Conservation (phyloP, 2,113 vertebrate genomes). For the Centropus unirufus region DNA sequence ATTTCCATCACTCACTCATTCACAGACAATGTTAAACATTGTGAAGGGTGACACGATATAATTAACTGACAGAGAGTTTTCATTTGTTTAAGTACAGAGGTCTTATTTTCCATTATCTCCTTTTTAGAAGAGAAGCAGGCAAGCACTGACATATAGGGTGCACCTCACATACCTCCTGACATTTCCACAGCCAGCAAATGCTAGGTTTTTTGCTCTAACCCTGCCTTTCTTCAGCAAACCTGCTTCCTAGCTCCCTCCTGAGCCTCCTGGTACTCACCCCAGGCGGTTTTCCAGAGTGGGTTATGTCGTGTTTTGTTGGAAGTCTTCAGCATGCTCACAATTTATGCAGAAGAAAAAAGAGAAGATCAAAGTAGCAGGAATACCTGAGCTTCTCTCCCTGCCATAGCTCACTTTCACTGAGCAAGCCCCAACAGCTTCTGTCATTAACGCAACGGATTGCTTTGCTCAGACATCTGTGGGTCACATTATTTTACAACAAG, state of each 20-base stretch:
- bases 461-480: conserved; percentile 75
- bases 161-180: not conserved
- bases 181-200: not conserved
- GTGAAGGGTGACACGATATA: not conserved
- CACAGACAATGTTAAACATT: conserved; percentile 23
- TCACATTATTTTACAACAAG: conserved; percentile 72
- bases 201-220: not conserved
- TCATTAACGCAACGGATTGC: conserved; percentile 67
- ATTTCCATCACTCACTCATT: conserved; percentile 42
- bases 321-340: conserved; percentile 26
- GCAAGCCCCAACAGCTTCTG: conserved; percentile 65
- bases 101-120: conserved; percentile 17
- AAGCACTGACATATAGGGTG: not conserved
- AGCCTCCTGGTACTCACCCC: not conserved
- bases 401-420: conserved; percentile 57
- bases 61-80: conserved; percentile 38
- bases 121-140: conserved; percentile 19
- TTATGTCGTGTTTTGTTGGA: not conserved
- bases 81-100: conserved; percentile 12
- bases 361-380: conserved; percentile 62
- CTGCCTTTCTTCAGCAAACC: not conserved
- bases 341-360: conserved; percentile 37
- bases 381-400: conserved; percentile 51
- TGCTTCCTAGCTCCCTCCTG: not conserved
- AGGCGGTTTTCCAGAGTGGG: not conserved